Conservation (phyloP, 2,888 invertebrate species). For the Leucania comma region DNA sequence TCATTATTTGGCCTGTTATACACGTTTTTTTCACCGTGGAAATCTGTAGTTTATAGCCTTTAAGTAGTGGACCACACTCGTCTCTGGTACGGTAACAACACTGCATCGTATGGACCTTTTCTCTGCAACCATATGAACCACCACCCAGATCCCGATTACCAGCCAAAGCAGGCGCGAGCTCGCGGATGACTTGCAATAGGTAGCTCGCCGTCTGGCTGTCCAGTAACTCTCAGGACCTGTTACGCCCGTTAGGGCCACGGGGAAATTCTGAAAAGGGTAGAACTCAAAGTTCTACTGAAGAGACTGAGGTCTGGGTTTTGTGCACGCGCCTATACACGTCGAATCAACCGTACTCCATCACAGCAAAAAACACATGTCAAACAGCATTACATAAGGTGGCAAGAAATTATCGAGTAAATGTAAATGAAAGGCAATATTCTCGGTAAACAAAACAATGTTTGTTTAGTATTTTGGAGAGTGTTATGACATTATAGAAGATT, state of each 20-base stretch:
- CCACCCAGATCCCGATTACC: too few species aligned
- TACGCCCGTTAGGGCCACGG: too few species aligned
- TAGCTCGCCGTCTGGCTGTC: too few species aligned
- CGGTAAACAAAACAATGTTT: constrained; percentile 40
- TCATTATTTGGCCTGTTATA: not conserved
- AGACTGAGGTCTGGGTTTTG: too few species aligned
- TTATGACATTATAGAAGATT: constrained; percentile 17
- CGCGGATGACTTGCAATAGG: too few species aligned
- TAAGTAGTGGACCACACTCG: too few species aligned
- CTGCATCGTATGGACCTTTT: not conserved
- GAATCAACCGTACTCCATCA: not conserved
- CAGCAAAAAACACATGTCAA: not conserved
- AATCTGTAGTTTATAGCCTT: not conserved
- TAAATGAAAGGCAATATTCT: constrained; percentile 41
- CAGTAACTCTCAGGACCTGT: too few species aligned
- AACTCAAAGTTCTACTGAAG: too few species aligned
- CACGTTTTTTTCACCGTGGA: not conserved
- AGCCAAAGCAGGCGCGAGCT: too few species aligned
- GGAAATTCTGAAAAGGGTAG: too few species aligned
- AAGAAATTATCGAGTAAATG: constrained; percentile 11
- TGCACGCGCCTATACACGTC: not conserved
- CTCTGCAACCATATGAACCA: too few species aligned
- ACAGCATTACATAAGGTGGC: not conserved
- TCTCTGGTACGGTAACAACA: not conserved
- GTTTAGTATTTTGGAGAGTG: constrained; percentile 17